Conservation (phyloP, 2,888 invertebrate species). For the Acanthosepion pharaonis region DNA sequence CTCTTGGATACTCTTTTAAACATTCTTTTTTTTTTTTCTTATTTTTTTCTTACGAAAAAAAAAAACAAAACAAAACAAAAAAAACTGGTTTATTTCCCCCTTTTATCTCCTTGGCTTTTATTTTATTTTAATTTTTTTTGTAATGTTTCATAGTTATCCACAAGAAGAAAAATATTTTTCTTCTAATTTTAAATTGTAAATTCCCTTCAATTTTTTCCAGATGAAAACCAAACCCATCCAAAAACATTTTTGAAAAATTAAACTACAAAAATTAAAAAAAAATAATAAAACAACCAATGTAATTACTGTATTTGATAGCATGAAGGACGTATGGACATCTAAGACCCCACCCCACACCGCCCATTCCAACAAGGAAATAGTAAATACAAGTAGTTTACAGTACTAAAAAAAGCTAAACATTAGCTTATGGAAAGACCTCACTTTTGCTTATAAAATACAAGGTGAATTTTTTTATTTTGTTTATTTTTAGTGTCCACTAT, state of each 20-base stretch:
- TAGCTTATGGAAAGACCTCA: not conserved
- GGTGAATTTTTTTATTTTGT: not conserved
- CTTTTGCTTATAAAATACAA: not conserved
- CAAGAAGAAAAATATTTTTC: too few species aligned
- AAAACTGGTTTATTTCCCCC: not conserved
- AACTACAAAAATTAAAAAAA: not conserved
- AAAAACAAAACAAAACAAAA: not conserved
- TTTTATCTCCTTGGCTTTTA: not conserved
- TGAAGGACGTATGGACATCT: not conserved
- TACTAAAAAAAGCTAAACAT: not conserved
- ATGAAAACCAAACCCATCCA: conserved; percentile 1
- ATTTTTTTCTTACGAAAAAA: too few species aligned
- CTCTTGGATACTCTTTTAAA: not conserved
- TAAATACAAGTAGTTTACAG: not conserved
- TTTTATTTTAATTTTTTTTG: not conserved
- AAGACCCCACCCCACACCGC: not conserved
- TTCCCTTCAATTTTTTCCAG: not conserved
- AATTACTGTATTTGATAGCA: conserved; percentile 3
- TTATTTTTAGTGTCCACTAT: not conserved
- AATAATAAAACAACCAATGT: not conserved
- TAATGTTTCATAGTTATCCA: not conserved
- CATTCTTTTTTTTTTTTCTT: not conserved
- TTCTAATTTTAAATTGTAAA: not conserved
- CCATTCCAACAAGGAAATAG: not conserved
- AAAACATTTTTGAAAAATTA: not conserved